phyloP scores from a whole-genome alignment of 2,113 vertebrate species.

The Tinamus guttatus region DNA sequence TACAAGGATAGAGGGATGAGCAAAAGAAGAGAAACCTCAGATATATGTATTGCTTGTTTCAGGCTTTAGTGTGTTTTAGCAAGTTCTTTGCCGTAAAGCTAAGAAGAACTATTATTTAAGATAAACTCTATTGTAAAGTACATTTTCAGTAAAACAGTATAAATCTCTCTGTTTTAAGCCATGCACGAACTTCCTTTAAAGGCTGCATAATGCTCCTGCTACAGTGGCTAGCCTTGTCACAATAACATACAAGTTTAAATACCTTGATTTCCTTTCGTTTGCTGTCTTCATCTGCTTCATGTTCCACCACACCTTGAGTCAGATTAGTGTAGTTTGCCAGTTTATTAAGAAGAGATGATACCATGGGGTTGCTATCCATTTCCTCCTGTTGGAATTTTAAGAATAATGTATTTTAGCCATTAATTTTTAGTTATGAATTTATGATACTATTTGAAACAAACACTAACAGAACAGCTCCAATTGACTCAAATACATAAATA shows the following conservation, averaged over 20 bases:
- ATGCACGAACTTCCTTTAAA: background rate
- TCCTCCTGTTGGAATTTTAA: conserved; percentile 86
- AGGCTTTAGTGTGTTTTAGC: background rate
- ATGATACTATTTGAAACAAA: background rate
- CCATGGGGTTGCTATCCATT: conserved; percentile 99
- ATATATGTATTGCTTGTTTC: background rate
- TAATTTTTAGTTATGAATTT: background rate
- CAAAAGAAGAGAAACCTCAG: background rate
- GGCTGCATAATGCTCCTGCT: background rate
- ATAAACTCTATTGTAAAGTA: background rate
- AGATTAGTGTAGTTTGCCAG: conserved; percentile 97
- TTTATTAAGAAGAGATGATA: conserved; percentile 95
- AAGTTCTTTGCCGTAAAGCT: background rate
- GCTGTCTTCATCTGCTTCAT: conserved; percentile 92
- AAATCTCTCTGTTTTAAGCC: background rate
- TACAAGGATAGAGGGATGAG: background rate
- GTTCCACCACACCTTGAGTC: conserved; percentile 94
- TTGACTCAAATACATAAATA: background rate
- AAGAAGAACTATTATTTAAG: background rate
- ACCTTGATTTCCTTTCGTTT: conserved; percentile 84
- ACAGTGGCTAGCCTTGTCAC: background rate
- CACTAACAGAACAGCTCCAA: background rate
- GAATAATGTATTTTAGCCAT: background rate
- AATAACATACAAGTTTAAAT: background rate
- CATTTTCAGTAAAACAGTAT: background rate